phyloP scores from a whole-genome alignment of 2,888 invertebrate species.

The Lypha dubia region DNA sequence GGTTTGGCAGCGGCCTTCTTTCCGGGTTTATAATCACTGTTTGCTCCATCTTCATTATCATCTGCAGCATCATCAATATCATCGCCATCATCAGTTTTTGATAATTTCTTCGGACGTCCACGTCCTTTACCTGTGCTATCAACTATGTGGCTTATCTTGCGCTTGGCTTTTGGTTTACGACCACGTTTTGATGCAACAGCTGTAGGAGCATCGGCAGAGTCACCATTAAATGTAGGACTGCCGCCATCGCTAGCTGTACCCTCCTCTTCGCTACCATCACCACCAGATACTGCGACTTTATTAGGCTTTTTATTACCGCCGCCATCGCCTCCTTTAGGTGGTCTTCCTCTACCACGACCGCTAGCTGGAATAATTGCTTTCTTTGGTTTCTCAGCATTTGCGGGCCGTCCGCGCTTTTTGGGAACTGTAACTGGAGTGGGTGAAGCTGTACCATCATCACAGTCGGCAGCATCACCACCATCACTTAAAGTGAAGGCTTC shows the following conservation, averaged over 20 bases:
- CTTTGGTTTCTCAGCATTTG: slow-evolving; percentile 73
- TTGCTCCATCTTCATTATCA: slow-evolving; percentile 63
- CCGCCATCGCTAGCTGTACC: slow-evolving; percentile 53
- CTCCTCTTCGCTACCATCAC: slow-evolving; percentile 73
- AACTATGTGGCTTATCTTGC: slow-evolving; percentile 26
- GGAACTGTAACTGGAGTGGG: slow-evolving; percentile 72
- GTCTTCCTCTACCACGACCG: slow-evolving; percentile 75
- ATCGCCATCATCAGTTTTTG: slow-evolving; percentile 25
- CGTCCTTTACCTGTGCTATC: slow-evolving; percentile 75
- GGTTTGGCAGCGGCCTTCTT: slow-evolving; percentile 46
- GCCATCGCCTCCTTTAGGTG: slow-evolving; percentile 66
- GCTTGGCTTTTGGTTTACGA: slow-evolving; percentile 66
- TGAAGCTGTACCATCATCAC: slow-evolving; percentile 64
- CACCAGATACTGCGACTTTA: slow-evolving; percentile 47
- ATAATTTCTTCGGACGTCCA: slow-evolving; percentile 76
- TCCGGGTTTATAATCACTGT: slow-evolving; percentile 44
- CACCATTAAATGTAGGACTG: slow-evolving; percentile 42
- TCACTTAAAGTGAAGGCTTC: slow-evolving; percentile 66
- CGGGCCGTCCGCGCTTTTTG: slow-evolving; percentile 79
- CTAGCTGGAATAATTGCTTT: slow-evolving; percentile 23
- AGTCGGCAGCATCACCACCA: slow-evolving; percentile 58
- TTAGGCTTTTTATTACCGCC: slow-evolving; percentile 3
- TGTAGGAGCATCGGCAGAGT: slow-evolving; percentile 29
- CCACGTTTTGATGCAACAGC: slow-evolving; percentile 56
- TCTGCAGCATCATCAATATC: slow-evolving; percentile 54